These are phyloP conservation scores for Hanleya hanleyi DNA, from an alignment of 2,888 invertebrate species.

Conservation along the genomic window DNA sequence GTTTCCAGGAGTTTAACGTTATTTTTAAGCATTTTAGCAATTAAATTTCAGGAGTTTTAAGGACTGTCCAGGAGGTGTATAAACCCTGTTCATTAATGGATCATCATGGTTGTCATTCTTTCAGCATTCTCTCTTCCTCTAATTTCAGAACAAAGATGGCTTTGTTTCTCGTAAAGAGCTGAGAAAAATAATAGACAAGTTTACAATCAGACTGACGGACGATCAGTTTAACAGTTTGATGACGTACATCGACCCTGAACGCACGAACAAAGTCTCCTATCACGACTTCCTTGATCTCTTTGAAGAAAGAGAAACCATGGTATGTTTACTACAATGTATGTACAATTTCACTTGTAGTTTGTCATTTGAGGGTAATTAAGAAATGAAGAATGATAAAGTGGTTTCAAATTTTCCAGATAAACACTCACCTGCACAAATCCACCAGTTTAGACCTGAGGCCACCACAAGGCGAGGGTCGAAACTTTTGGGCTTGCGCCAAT, in stretches of 20 bases:
- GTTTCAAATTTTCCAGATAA: too few species aligned
- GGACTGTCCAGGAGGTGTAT: neutral
- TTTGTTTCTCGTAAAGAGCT: conserved; percentile 63
- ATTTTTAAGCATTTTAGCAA: too few species aligned
- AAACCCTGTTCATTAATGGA: neutral
- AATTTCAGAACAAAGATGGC: conserved; percentile 63
- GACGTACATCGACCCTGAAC: conserved; percentile 60
- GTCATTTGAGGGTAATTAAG: too few species aligned
- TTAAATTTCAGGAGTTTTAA: neutral
- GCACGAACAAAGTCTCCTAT: conserved; percentile 65
- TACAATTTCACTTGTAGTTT: too few species aligned
- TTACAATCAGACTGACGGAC: conserved; percentile 62
- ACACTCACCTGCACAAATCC: too few species aligned
- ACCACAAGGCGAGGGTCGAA: too few species aligned
- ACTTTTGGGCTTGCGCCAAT: too few species aligned
- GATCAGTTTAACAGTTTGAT: conserved; percentile 66
- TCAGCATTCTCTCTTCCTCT: too few species aligned
- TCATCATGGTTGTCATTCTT: neutral
- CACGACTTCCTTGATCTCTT: conserved; percentile 69
- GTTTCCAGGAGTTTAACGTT: too few species aligned
- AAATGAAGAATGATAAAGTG: too few species aligned
- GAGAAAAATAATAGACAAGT: conserved; percentile 61
- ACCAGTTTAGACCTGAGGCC: too few species aligned
- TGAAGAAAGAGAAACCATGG: conserved; percentile 66
- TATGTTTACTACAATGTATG: too few species aligned